phyloP scores from a whole-genome alignment of 35 echinoderm and acorn worm species.

The Eucidaris tribuloides region DNA sequence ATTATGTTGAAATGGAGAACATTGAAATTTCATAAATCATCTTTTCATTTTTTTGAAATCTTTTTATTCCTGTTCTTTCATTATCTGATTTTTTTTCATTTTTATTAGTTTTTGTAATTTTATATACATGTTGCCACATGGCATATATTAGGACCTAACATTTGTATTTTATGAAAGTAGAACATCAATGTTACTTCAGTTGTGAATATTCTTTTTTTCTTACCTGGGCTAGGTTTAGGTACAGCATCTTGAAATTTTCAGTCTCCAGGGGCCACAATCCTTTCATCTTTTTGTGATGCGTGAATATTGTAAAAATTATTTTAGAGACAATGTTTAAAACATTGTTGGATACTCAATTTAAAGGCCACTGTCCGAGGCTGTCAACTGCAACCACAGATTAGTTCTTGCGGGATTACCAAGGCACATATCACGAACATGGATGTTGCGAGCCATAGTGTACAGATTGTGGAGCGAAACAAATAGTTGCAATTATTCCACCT shows the following conservation, averaged over 20 bases:
- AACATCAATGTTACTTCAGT: too few species aligned
- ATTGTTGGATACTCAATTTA: neutral
- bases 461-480: neutral
- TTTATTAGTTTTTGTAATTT: neutral
- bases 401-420: neutral
- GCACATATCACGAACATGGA: neutral
- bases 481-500: neutral
- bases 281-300: constrained; percentile 64
- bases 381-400: neutral
- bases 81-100: neutral
- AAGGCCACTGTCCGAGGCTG: neutral
- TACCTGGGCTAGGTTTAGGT: constrained; percentile 76
- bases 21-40: neutral
- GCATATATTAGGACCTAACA: neutral
- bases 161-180: neutral
- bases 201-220: neutral
- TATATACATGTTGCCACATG: neutral
- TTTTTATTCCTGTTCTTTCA: neutral
- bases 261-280: constrained; percentile 59
- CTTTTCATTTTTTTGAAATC: neutral
- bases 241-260: constrained; percentile 79
- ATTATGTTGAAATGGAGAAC: too few species aligned
- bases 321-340: too few species aligned
- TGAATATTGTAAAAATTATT: neutral
- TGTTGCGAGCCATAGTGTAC: neutral